These are phyloP conservation scores for Trichogramma dendrolimi DNA, from an alignment of 2,888 invertebrate genomes.

Conservation along the genomic window DNA sequence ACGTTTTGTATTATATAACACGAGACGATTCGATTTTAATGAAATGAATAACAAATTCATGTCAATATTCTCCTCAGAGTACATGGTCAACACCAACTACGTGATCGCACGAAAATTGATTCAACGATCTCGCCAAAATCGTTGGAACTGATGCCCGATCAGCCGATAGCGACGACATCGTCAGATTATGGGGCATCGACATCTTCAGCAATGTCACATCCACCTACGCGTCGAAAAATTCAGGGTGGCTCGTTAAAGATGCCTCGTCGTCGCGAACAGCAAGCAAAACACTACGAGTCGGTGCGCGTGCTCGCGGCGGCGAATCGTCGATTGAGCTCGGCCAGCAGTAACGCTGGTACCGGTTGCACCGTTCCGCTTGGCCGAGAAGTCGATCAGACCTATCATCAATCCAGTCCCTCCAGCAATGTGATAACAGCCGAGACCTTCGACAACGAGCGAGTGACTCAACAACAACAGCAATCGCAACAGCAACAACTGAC, in stretches of 20 bases:
- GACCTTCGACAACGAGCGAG: background rate
- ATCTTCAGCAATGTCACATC: conserved; percentile 13
- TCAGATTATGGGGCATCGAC: conserved; percentile 6
- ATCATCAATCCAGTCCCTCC: conserved; percentile 49
- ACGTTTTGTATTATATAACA: background rate
- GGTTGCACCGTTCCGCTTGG: no score
- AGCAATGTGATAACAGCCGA: conserved; percentile 50
- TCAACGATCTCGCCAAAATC: conserved; percentile 21
- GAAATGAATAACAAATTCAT: background rate
- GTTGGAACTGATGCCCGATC: conserved; percentile 9
- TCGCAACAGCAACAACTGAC: conserved; percentile 26
- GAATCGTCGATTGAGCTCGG: conserved; percentile 14
- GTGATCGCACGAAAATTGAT: conserved; percentile 6
- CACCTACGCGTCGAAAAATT: conserved; percentile 15
- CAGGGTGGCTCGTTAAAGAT: conserved; percentile 40
- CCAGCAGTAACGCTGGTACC: background rate
- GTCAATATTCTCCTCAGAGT: conserved; percentile 16
- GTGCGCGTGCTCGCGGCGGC: conserved; percentile 16
- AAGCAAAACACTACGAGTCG: conserved; percentile 22
- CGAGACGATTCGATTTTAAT: background rate
- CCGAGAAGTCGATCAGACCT: background rate
- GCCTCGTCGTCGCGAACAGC: conserved; percentile 17
- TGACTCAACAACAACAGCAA: background rate
- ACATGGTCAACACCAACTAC: conserved; percentile 4
- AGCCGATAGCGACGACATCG: conserved; percentile 22